phyloP scores from a whole-genome alignment of 2,888 invertebrate genomes.

The Keiferia lycopersicella region DNA sequence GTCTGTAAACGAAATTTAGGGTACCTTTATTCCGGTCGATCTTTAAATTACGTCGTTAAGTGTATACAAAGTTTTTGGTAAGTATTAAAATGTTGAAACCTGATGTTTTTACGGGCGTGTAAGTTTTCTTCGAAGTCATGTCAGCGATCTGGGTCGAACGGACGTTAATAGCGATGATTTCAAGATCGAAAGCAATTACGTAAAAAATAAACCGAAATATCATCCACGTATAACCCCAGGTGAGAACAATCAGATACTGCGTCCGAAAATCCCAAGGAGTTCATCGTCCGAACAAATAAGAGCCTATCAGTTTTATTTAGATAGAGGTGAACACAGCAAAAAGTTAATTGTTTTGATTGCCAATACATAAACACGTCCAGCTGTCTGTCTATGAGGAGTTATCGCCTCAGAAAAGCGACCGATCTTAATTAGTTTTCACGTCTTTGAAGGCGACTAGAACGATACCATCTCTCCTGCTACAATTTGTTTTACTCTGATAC shows the following conservation, averaged over 20 bases:
- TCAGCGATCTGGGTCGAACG: background rate
- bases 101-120: conserved; percentile 2
- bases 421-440: conserved; percentile 82
- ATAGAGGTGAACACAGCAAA: conserved; percentile 67
- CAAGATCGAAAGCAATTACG: conserved; percentile 2
- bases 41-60: conserved; percentile 16
- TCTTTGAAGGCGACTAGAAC: conserved; percentile 76
- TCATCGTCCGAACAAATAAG: conserved; percentile 24
- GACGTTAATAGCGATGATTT: conserved; percentile 10
- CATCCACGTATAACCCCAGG: background rate
- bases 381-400: conserved; percentile 70
- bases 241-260: conserved; percentile 12
- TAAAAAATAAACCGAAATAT: background rate
- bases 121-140: conserved; percentile 7
- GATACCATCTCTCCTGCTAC: conserved; percentile 78
- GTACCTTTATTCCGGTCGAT: conserved; percentile 5
- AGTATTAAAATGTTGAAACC: background rate
- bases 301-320: conserved; percentile 52
- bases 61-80: conserved; percentile 4
- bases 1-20: conserved; percentile 7
- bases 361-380: conserved; percentile 73
- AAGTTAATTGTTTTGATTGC: conserved; percentile 81
- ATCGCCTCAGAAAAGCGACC: conserved; percentile 78
- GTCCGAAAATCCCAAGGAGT: conserved; percentile 9
- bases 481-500: conserved; percentile 79